Conservation (phyloP, 2,797 vertebrate species). For the Semaprochilodus insignis region DNA sequence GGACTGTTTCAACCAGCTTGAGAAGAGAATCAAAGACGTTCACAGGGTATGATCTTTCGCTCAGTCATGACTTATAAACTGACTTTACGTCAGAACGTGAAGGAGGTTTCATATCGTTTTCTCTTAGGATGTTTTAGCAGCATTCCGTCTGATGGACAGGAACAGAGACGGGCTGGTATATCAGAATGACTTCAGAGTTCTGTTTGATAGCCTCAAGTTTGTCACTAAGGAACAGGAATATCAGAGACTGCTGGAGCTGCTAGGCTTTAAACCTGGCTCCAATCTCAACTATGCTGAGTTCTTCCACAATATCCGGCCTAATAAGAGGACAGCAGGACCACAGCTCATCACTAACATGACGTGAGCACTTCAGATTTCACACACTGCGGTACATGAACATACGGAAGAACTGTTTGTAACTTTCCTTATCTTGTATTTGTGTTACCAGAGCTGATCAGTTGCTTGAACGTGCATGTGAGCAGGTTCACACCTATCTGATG, state of each 20-base stretch:
- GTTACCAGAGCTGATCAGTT: constrained; percentile 69
- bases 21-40: constrained; percentile 46
- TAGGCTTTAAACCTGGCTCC: constrained; percentile 69
- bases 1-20: constrained; percentile 57
- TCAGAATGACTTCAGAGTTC: constrained; percentile 68
- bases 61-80: no score
- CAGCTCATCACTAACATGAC: constrained; percentile 34
- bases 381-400: not conserved
- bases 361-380: constrained; percentile 51
- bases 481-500: constrained; percentile 81
- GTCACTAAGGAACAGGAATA: constrained; percentile 70
- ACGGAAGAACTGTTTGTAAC: not conserved
- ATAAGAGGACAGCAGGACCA: constrained; percentile 47
- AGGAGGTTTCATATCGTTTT: not conserved
- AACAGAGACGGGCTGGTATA: constrained; percentile 73
- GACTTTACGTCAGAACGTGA: not conserved
- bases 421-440: constrained; percentile 54
- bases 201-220: constrained; percentile 72
- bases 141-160: constrained; percentile 76
- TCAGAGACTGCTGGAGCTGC: constrained; percentile 66
- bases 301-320: constrained; percentile 61
- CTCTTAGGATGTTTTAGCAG: constrained; percentile 75
- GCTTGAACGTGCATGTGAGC: constrained; percentile 78
- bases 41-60: constrained; percentile 40
- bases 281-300: constrained; percentile 78